Conservation (phyloP, 2,113 vertebrate genomes). For the Columba livia region DNA sequence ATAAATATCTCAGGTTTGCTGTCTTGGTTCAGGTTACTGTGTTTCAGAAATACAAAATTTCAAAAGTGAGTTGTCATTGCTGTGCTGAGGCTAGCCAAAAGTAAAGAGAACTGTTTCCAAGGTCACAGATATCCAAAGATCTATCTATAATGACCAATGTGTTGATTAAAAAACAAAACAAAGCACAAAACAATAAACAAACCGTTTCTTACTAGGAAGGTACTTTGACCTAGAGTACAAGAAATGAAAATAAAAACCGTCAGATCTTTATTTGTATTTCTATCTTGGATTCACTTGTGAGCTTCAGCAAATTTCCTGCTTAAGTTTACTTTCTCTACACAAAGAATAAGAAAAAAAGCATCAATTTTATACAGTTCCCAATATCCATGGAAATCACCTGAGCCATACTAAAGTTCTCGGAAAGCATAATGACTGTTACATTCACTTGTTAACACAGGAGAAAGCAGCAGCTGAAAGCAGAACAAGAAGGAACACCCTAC, state of each 20-base stretch:
- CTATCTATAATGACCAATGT: fast-evolving
- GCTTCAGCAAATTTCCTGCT: background rate
- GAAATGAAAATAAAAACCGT: background rate
- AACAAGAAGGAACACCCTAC: background rate
- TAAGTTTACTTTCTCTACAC: background rate
- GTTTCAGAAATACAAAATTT: background rate
- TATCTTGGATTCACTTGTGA: background rate
- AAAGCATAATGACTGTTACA: background rate
- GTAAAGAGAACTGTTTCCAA: background rate
- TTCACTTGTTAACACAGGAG: background rate
- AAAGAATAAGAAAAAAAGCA: background rate
- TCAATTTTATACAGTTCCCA: background rate
- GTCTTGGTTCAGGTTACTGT: background rate
- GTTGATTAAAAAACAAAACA: background rate
- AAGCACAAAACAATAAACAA: too few relatives aligned
- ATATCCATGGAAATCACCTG: background rate
- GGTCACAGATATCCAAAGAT: background rate
- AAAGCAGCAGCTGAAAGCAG: background rate
- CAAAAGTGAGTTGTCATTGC: background rate
- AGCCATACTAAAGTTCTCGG: background rate
- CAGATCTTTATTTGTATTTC: background rate
- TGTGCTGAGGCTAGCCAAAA: background rate
- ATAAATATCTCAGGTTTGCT: background rate
- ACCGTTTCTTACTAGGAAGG: background rate
- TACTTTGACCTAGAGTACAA: background rate